Conservation (phyloP, 2,113 vertebrate species). For the Protobothrops flavoviridis region DNA sequence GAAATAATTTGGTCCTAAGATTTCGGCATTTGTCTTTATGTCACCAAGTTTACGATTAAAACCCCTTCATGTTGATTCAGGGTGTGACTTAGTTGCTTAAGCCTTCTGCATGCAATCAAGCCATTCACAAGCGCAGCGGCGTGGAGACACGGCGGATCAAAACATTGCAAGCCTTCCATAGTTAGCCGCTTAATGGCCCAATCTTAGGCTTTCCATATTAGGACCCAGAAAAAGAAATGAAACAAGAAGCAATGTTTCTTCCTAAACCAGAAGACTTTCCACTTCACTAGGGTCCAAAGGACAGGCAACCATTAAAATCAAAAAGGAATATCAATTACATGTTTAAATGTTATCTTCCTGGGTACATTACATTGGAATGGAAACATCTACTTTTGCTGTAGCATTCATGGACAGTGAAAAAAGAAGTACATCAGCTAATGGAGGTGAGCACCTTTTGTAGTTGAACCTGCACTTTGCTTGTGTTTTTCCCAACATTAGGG, state of each 20-base stretch:
- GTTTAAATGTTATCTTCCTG: not conserved
- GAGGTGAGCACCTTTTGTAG: not conserved
- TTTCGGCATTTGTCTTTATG: slow-evolving; percentile 62
- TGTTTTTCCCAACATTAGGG: not conserved
- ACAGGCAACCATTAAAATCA: not conserved
- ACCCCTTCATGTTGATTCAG: slow-evolving; percentile 34
- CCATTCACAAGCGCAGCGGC: slow-evolving; percentile 42
- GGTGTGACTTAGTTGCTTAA: slow-evolving; percentile 44
- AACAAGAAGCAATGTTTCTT: not conserved
- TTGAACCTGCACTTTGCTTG: not conserved
- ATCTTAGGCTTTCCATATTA: not conserved
- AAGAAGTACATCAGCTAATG: not conserved
- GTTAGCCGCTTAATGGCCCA: not conserved
- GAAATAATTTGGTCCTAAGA: slow-evolving; percentile 59
- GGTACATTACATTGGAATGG: not conserved
- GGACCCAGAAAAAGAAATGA: not conserved
- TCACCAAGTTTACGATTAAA: slow-evolving; percentile 58
- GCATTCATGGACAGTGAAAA: not conserved
- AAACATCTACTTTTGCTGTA: not conserved
- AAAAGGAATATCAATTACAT: not conserved
- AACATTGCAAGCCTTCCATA: slow-evolving; percentile 37
- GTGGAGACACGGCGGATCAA: slow-evolving; percentile 13
- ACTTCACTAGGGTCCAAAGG: not conserved
- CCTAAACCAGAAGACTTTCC: not conserved
- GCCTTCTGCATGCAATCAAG: slow-evolving; percentile 53